Conservation (phyloP, 2,888 invertebrate species). For the Hedya salicella region DNA sequence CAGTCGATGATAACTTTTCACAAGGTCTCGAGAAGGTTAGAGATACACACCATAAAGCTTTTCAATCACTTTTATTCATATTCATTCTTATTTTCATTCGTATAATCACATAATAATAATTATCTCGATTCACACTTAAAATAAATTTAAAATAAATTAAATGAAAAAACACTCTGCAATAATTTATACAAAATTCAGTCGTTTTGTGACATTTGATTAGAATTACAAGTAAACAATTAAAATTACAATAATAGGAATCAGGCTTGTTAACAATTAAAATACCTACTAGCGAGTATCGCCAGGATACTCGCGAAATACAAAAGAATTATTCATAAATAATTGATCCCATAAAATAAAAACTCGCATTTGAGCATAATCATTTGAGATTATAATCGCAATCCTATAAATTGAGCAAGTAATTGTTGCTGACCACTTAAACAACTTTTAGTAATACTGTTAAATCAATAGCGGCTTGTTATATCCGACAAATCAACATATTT, state of each 20-base stretch:
- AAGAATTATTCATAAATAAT: slow-evolving; percentile 59
- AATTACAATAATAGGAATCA: slow-evolving; percentile 84
- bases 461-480: slow-evolving; percentile 35
- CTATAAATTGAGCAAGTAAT: slow-evolving; percentile 62
- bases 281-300: slow-evolving; percentile 68
- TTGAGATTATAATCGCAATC: slow-evolving; percentile 61
- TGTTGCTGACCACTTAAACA: slow-evolving; percentile 44
- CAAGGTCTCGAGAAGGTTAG: not conserved
- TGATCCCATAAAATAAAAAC: slow-evolving; percentile 73
- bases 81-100: slow-evolving; percentile 80
- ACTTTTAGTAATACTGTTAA: slow-evolving; percentile 41
- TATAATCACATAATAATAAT: slow-evolving; percentile 84
- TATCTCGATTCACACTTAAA: slow-evolving; percentile 83
- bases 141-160: slow-evolving; percentile 81
- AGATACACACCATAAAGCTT: slow-evolving; percentile 56
- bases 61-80: slow-evolving; percentile 79
- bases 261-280: slow-evolving; percentile 75
- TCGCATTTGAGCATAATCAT: slow-evolving; percentile 80
- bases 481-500: slow-evolving; percentile 53
- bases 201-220: slow-evolving; percentile 82
- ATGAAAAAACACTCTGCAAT: slow-evolving; percentile 76
- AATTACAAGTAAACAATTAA: slow-evolving; percentile 80
- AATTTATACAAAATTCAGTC: slow-evolving; percentile 84
- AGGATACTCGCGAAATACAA: slow-evolving; percentile 64
- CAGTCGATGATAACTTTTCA: too few relatives aligned